A percentile compares a stretch with the other conserved stretches of the same genome.
These are phyloP conservation scores for Baryphthengus martii DNA, from an alignment of 2,113 vertebrate genomes.

Conservation along the genomic window DNA sequence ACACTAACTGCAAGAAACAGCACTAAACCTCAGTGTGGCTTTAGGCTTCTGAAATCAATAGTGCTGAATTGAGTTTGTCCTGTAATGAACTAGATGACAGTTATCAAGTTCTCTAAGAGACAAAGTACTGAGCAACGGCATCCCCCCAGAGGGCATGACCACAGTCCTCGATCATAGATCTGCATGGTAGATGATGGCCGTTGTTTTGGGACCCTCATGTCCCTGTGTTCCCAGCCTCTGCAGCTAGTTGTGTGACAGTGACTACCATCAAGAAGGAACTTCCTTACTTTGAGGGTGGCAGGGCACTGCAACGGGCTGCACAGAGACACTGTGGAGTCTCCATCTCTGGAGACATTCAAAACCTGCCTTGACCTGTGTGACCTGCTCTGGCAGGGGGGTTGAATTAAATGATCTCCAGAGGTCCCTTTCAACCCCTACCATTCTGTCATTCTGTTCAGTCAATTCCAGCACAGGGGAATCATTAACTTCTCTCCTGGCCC, in stretches of 20 bases:
- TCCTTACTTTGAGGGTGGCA: too few species aligned
- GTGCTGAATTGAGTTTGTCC: not conserved
- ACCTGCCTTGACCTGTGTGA: too few species aligned
- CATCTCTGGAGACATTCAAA: too few species aligned
- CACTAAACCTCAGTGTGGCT: not conserved
- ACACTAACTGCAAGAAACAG: not conserved
- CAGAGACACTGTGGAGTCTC: too few species aligned
- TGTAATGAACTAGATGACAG: not conserved
- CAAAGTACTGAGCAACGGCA: not conserved
- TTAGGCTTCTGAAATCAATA: not conserved
- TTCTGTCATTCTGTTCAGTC: not conserved
- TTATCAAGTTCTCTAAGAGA: not conserved
- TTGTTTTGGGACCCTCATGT: not conserved
- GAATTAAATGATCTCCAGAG: too few species aligned
- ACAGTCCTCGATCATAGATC: not conserved
- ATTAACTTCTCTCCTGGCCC: not conserved
- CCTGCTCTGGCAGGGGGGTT: too few species aligned
- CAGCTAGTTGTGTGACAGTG: accelerated
- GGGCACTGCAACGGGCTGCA: too few species aligned
- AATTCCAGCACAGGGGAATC: not conserved
- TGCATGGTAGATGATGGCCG: not conserved
- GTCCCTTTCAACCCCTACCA: too few species aligned
- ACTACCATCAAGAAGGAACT: not conserved
- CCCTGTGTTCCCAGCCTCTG: not conserved
- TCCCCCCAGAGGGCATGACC: not conserved